Evolutionary conservation across 2,888 invertebrate genomes (phyloP), one percentile per base, ranked within the genome.

Genomic region (Micoletzkya japonica): DNA sequence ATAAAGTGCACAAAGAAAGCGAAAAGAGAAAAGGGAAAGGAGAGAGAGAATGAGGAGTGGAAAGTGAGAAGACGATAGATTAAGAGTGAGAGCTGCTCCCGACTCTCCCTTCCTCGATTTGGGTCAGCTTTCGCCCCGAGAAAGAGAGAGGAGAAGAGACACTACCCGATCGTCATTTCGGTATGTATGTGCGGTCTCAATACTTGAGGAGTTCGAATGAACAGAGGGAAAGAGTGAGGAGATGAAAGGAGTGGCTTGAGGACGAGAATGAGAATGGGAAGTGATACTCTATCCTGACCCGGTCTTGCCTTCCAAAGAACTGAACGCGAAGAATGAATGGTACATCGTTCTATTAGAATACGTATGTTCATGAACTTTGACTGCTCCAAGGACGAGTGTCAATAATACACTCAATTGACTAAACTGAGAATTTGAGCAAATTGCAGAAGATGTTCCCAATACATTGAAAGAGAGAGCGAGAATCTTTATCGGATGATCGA

Each of bases 261-360:
- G 44, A 10, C 17, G 64, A n/a, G 17, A 64, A 30, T 36, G 52
- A 50, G 52, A 52, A 36, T 52, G 64, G 28, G 50, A 63, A 54
- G n/a, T 14, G 14, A 44, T 14, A 44, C 14, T 17, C 49, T 17
- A n/a, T 17, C 14, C n/a, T 44, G n/a, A 44, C 14, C 49, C 49
- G 14, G 14, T 44, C 49, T 44, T n/a, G n/a, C n/a, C 49, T n/a
- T 17, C 14, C 49, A 14, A 44, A 17, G 14, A 44, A 44, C 49
- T 14, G 49, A 14, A 44, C n/a, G n/a, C n/a, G n/a, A n/a, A n/a
- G n/a, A n/a, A n/a, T n/a, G n/a, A n/a, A n/a, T n/a, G n/a, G n/a
- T n/a, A n/a, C n/a, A n/a, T n/a, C n/a, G n/a, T n/a, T n/a, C n/a
- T n/a, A n/a, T n/a, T n/a, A n/a, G n/a, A n/a, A n/a, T n/a, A n/a